Percentiles rank a stretch among this genome's conserved stretches.
Evolutionary conservation across 2,888 invertebrate species (phyloP).

Genomic region (Alloplasta piceator): DNA sequence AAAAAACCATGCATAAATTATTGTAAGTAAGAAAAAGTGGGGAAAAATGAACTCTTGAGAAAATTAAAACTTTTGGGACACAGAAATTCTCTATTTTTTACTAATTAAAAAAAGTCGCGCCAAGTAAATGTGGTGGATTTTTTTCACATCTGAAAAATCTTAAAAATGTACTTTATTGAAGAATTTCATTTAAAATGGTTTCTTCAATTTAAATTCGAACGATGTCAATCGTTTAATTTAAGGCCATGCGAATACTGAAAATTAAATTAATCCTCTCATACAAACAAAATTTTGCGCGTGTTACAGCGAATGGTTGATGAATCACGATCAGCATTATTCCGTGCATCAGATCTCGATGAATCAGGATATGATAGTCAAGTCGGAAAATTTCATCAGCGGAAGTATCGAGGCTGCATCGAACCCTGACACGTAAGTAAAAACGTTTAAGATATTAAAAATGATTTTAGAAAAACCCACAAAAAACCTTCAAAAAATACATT

Average conservation of each 20-base stretch:
- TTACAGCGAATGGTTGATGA: constrained; percentile 66
- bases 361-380: constrained; percentile 53
- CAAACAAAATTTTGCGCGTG: constrained; percentile 60
- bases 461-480: neutral
- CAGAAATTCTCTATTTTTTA: no score
- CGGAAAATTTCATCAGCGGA: constrained; percentile 38
- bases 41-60: no score
- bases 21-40: no score
- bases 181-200: no score
- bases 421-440: constrained; percentile 61
- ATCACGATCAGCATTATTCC: constrained; percentile 47
- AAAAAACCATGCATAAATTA: no score
- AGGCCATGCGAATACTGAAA: neutral
- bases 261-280: constrained; percentile 9
- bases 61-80: no score
- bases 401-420: constrained; percentile 33
- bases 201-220: no score
- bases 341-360: constrained; percentile 42
- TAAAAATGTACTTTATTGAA: no score
- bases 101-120: no score
- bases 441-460: constrained; percentile 3
- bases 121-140: no score
- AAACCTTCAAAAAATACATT: constrained; percentile 1
- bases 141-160: no score
- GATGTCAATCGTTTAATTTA: no score